phyloP scores from a whole-genome alignment of 2,113 vertebrate genomes.

The Chlorocebus sabaeus region DNA sequence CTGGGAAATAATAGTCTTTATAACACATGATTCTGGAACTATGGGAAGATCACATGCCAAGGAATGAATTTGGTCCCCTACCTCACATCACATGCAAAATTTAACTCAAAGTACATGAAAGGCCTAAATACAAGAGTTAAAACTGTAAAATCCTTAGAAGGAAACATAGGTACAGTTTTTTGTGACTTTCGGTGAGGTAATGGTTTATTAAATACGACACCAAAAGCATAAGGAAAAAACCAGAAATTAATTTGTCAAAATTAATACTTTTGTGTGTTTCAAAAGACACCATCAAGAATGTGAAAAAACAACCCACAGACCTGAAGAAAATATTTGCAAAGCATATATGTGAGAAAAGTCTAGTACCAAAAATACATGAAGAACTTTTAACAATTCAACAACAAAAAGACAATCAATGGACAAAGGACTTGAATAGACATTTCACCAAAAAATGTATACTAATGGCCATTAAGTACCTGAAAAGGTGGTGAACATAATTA shows the following conservation, averaged over 20 bases:
- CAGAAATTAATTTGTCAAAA: not conserved
- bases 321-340: conserved; percentile 31
- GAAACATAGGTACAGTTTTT: not conserved
- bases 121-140: not conserved
- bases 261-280: not conserved
- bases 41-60: not conserved
- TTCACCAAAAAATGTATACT: not conserved
- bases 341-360: not conserved
- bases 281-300: not conserved
- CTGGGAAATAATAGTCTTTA: not conserved
- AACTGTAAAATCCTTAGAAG: not conserved
- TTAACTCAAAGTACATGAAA: not conserved
- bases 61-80: not conserved
- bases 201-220: not conserved
- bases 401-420: not conserved
- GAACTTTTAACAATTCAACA: not conserved
- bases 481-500: not conserved
- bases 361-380: not conserved
- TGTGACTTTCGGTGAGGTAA: not conserved
- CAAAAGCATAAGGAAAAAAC: not conserved
- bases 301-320: not conserved
- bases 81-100: not conserved
- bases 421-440: not conserved
- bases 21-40: not conserved
- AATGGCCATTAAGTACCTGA: not conserved